Conservation (phyloP, 2,888 invertebrate genomes). For the Phymatocera aterrima region DNA sequence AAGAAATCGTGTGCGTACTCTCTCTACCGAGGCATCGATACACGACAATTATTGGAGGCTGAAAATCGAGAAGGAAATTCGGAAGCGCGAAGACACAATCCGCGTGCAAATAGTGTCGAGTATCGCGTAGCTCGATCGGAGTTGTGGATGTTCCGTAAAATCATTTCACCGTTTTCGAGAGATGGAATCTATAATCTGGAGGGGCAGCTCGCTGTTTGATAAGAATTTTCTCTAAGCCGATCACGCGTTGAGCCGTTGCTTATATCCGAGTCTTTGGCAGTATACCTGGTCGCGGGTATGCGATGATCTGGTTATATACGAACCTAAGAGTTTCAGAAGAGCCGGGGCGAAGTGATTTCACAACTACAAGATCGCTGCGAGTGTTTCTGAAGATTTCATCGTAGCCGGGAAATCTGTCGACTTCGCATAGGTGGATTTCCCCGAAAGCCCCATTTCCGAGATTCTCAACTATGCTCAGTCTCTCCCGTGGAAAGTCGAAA, state of each 20-base stretch:
- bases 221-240: conserved; percentile 22
- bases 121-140: not conserved
- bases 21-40: too few relatives aligned
- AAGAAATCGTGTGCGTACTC: too few relatives aligned
- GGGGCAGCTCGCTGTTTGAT: conserved; percentile 24
- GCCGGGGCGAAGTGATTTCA: conserved; percentile 82
- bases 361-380: conserved; percentile 80
- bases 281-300: conserved; percentile 4
- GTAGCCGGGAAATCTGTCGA: conserved; percentile 74
- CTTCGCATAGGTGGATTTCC: conserved; percentile 83
- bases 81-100: not conserved
- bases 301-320: conserved; percentile 41
- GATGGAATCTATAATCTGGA: conserved; percentile 29
- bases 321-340: conserved; percentile 77
- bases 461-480: conserved; percentile 85
- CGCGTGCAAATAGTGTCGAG: not conserved
- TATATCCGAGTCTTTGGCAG: not conserved
- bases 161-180: not conserved
- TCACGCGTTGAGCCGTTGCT: conserved; percentile 33
- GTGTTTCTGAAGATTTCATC: conserved; percentile 69
- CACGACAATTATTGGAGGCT: not conserved
- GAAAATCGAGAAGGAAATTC: not conserved
- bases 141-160: not conserved
- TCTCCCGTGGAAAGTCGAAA: conserved; percentile 83
- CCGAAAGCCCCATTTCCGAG: conserved; percentile 87